These are phyloP conservation scores for Armadillidium nasatum DNA, from an alignment of 1,140 invertebrate genomes.

Conservation along the genomic window DNA sequence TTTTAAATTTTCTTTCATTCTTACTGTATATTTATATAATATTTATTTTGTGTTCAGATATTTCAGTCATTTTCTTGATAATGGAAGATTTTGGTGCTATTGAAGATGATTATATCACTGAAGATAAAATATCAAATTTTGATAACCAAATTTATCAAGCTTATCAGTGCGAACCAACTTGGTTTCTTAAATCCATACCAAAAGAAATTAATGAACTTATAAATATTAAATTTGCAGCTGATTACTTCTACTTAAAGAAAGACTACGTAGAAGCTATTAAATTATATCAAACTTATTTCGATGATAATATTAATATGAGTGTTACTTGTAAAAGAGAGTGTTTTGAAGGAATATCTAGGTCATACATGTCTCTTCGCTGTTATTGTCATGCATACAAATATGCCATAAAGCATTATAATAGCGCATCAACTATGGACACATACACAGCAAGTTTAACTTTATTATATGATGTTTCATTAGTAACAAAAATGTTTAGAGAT, in stretches of 20 bases:
- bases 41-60: too few species aligned
- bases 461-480: slow-evolving; percentile 27
- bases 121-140: background rate
- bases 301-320: background rate
- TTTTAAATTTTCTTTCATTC: too few species aligned
- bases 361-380: slow-evolving; percentile 11
- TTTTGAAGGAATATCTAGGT: slow-evolving; percentile 27
- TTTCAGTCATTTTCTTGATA: background rate
- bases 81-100: slow-evolving; percentile 29
- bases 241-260: slow-evolving; percentile 29
- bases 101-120: slow-evolving; percentile 31
- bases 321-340: slow-evolving; percentile 27
- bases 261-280: slow-evolving; percentile 20
- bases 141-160: slow-evolving; percentile 24
- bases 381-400: slow-evolving; percentile 18
- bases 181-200: slow-evolving; percentile 24
- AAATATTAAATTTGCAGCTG: slow-evolving; percentile 28
- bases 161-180: slow-evolving; percentile 23
- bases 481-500: slow-evolving; percentile 14
- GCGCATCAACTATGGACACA: slow-evolving; percentile 28
- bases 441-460: slow-evolving; percentile 31
- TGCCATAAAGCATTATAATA: slow-evolving; percentile 28
- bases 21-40: too few species aligned
- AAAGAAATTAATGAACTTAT: slow-evolving; percentile 24
- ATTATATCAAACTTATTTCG: slow-evolving; percentile 27